phyloP scores from a whole-genome alignment of 2,797 vertebrate genomes.

The Paguma larvata region DNA sequence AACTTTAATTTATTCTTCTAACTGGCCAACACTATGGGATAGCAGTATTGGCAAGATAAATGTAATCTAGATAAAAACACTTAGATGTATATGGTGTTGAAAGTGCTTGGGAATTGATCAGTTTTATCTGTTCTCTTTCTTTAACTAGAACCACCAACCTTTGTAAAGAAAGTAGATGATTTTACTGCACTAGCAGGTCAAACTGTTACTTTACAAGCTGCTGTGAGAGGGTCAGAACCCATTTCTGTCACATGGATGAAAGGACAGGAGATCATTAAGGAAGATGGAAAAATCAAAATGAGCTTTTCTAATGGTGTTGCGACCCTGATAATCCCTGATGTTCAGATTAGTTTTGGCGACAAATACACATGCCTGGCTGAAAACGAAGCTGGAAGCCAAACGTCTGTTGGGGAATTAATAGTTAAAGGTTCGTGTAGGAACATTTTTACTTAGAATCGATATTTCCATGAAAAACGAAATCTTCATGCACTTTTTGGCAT shows the following conservation, averaged over 20 bases:
- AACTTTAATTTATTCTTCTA: constrained; percentile 62
- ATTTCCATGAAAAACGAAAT: constrained; percentile 46
- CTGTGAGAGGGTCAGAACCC: constrained; percentile 95
- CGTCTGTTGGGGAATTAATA: constrained; percentile 94
- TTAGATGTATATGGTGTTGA: neutral
- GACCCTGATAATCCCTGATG: constrained; percentile 91
- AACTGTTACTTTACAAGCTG: constrained; percentile 93
- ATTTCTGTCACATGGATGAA: constrained; percentile 97
- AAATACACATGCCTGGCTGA: constrained; percentile 97
- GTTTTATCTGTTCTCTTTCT: constrained; percentile 69
- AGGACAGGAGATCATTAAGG: constrained; percentile 95
- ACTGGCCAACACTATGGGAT: neutral
- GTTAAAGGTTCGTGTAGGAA: constrained; percentile 96
- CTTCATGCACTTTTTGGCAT: constrained; percentile 74
- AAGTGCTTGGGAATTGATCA: constrained; percentile 55
- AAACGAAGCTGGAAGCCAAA: constrained; percentile 97
- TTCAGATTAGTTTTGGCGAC: constrained; percentile 93
- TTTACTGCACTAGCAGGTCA: constrained; percentile 95
- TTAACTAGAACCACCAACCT: constrained; percentile 95
- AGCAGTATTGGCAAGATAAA: neutral
- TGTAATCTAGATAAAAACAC: neutral
- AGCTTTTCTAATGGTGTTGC: constrained; percentile 94
- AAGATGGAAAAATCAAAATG: constrained; percentile 94
- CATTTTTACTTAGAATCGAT: constrained; percentile 44
- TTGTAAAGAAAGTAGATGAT: constrained; percentile 97